Conservation (phyloP, 2,888 invertebrate genomes). For the Harpalus rufipes region DNA sequence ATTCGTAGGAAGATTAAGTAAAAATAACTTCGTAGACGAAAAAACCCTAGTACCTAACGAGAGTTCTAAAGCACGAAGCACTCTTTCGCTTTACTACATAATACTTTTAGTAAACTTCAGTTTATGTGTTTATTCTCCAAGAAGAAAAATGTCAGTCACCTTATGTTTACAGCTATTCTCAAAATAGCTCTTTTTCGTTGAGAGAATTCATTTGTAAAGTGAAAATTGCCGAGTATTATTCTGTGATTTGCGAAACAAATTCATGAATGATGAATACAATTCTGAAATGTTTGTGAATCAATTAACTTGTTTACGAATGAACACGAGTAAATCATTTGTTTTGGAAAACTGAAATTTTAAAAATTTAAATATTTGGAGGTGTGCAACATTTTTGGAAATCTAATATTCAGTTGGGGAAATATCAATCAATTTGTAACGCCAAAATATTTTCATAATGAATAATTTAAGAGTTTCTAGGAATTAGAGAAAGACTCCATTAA, state of each 20-base stretch:
- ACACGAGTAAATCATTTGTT: conserved; percentile 1
- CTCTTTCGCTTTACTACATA: neutral
- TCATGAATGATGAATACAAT: neutral
- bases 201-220: neutral
- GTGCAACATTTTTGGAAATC: neutral
- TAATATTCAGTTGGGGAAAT: neutral
- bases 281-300: neutral
- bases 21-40: neutral
- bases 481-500: too few relatives aligned
- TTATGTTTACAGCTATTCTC: neutral
- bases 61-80: neutral
- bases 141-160: neutral
- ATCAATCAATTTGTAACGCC: neutral
- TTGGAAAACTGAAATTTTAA: neutral
- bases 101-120: conserved; percentile 4
- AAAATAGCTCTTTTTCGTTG: too few relatives aligned
- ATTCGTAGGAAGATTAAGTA: neutral
- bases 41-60: neutral
- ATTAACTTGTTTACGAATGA: neutral
- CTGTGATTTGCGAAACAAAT: neutral
- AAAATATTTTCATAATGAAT: too few relatives aligned
- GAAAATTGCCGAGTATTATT: neutral
- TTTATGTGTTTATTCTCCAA: neutral
- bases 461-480: too few relatives aligned
- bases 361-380: neutral